These are phyloP conservation scores for Turritopsis rubra DNA, from an alignment of 30 jellyfish, hydroid and myxozoan genomes.

Conservation along the genomic window DNA sequence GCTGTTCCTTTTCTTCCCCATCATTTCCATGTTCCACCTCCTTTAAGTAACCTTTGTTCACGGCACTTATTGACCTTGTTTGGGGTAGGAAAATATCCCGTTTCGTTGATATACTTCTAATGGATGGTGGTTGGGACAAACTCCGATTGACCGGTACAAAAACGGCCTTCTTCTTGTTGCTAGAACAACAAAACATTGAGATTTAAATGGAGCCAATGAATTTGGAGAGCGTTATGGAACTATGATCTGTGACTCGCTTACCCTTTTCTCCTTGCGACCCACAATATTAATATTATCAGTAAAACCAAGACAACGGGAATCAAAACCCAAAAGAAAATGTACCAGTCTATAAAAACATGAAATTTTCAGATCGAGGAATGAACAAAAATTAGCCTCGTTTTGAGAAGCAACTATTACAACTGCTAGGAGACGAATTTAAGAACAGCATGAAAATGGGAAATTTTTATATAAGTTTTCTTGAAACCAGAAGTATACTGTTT, in stretches of 20 bases:
- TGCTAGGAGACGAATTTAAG: no score
- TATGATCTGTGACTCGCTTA: constrained; percentile 1
- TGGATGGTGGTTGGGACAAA: constrained; percentile 82
- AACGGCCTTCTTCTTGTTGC: constrained; percentile 42
- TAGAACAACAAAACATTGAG: background rate
- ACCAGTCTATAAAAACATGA: constrained; percentile 28
- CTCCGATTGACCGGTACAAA: constrained; percentile 69
- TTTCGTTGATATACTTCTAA: constrained; percentile 71
- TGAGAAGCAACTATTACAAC: no score
- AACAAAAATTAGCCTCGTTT: no score
- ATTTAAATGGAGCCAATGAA: no score
- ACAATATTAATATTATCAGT: constrained; percentile 44
- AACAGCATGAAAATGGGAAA: no score
- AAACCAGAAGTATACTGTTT: no score
- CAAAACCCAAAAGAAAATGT: constrained; percentile 50
- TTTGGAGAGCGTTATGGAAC: no score
- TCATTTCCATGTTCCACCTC: background rate
- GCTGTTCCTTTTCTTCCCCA: background rate
- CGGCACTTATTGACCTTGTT: constrained; percentile 47
- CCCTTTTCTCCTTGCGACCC: constrained; percentile 83
- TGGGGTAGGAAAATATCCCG: constrained; percentile 79
- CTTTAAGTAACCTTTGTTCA: constrained; percentile 52
- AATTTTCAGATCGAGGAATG: no score
- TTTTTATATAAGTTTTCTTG: no score
- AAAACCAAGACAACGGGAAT: constrained; percentile 62